Conservation (phyloP, 2,797 vertebrate genomes). For the Linurgus olivaceus region DNA sequence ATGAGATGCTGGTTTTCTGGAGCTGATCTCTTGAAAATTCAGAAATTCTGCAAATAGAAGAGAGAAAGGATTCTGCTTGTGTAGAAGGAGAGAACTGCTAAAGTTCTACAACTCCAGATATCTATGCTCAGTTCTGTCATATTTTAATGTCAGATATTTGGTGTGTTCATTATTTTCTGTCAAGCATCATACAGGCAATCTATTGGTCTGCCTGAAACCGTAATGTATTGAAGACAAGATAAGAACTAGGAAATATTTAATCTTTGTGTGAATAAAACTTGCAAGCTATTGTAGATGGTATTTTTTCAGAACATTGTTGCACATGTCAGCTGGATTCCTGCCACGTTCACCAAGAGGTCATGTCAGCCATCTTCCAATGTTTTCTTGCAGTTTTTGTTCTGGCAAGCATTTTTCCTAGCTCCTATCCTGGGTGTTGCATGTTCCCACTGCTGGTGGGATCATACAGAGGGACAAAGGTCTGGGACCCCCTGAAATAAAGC, state of each 20-base stretch:
- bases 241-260: neutral
- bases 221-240: neutral
- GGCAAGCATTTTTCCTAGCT: neutral
- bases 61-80: neutral
- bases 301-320: neutral
- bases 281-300: neutral
- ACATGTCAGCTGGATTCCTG: neutral
- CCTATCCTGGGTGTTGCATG: fast-evolving
- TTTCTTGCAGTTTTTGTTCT: neutral
- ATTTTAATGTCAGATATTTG: neutral
- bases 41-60: neutral
- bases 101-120: neutral
- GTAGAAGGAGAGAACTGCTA: neutral
- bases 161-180: neutral
- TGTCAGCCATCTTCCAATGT: neutral
- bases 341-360: neutral
- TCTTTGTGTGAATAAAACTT: neutral
- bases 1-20: fast-evolving
- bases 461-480: fast-evolving
- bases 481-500: neutral
- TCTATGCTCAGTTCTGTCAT: neutral
- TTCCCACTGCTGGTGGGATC: fast-evolving
- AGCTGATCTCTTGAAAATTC: neutral
- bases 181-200: neutral
- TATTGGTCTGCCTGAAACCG: neutral